Evolutionary conservation across 2,113 vertebrate species (phyloP).

Genomic region (Pangasianodon gigas): DNA sequence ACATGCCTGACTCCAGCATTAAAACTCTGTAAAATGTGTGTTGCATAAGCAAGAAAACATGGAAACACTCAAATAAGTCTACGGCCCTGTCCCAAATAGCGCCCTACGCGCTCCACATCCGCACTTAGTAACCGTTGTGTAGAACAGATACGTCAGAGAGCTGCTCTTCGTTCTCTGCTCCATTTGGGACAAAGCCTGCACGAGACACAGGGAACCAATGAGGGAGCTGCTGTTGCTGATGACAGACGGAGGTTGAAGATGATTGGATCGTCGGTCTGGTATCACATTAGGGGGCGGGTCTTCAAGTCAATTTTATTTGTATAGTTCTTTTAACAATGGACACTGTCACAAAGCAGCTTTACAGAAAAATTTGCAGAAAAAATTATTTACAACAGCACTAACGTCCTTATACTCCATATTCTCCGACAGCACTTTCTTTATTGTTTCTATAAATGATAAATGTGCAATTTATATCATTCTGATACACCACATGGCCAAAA

Average conservation of each 20-base stretch:
- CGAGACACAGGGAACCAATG: neutral
- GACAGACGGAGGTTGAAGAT: neutral
- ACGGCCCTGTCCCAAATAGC: constrained; percentile 1
- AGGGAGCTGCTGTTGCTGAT: neutral
- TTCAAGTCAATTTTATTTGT: neutral
- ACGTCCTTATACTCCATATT: neutral
- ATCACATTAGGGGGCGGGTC: neutral
- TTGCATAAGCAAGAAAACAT: neutral
- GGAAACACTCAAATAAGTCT: neutral
- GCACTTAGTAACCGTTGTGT: neutral
- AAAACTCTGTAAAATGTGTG: neutral
- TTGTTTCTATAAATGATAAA: neutral
- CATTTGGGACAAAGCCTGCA: neutral
- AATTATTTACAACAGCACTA: neutral
- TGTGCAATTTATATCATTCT: neutral
- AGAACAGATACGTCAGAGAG: neutral
- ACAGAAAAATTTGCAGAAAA: no score
- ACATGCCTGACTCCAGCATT: neutral
- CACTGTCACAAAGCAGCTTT: no score
- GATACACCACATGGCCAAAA: neutral
- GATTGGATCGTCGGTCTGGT: neutral
- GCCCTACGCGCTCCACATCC: neutral
- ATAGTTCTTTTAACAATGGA: no score
- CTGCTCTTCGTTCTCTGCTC: neutral
- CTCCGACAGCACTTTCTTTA: neutral